These are phyloP conservation scores for Thysanoteuthis rhombus DNA, from an alignment of 2,888 invertebrate genomes.

Conservation along the genomic window DNA sequence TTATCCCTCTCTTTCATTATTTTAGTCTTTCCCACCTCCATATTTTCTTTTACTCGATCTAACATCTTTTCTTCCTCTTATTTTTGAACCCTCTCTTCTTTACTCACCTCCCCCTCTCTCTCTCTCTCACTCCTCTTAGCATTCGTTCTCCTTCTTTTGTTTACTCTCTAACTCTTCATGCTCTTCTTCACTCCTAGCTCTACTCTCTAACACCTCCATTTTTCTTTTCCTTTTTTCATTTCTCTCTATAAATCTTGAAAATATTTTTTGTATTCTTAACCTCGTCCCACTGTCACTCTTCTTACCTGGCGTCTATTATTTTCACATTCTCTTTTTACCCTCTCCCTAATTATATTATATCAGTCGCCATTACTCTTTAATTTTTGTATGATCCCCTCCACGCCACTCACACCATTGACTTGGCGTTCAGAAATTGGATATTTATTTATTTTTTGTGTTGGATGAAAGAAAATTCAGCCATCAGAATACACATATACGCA, in stretches of 20 bases:
- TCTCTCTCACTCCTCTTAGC: background rate
- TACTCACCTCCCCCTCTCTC: background rate
- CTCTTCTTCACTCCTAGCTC: too few relatives aligned
- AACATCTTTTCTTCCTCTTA: background rate
- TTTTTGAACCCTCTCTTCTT: background rate
- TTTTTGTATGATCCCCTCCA: background rate
- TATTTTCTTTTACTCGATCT: background rate
- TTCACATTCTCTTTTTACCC: background rate
- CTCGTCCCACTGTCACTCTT: background rate
- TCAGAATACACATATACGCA: too few relatives aligned
- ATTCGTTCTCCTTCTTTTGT: background rate
- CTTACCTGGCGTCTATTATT: background rate
- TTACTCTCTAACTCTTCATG: background rate
- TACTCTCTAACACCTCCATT: background rate
- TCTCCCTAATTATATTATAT: background rate
- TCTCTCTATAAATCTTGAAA: background rate
- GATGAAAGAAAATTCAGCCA: background rate
- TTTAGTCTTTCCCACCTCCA: too few relatives aligned
- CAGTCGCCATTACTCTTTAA: background rate
- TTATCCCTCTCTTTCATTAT: background rate
- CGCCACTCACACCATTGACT: background rate
- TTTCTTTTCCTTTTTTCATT: background rate
- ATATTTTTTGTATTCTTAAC: background rate
- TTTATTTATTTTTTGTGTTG: background rate
- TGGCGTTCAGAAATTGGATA: background rate